A percentile compares a stretch with the other conserved stretches of the same genome.
Conservation (phyloP, 2,888 invertebrate genomes). For the Parthenolecanium corni region DNA sequence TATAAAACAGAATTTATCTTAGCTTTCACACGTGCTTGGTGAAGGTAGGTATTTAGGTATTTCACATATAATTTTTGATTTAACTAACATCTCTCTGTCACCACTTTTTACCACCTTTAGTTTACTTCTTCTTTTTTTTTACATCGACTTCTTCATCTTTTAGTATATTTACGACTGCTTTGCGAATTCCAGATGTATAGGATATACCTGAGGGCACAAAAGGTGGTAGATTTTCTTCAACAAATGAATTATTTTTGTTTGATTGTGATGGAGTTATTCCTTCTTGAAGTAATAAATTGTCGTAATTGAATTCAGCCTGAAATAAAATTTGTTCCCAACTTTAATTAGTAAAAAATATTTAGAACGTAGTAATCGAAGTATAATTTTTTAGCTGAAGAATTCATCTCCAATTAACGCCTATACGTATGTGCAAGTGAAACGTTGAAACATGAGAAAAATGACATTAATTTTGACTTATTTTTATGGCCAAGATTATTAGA, state of each 20-base stretch:
- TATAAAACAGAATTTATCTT: too few relatives aligned
- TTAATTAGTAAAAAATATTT: background rate
- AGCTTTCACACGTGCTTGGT: too few relatives aligned
- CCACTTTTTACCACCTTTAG: too few relatives aligned
- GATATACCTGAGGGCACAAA: background rate
- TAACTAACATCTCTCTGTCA: too few relatives aligned
- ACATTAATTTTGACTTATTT: background rate
- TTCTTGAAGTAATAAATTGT: background rate
- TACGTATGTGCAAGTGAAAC: too few relatives aligned
- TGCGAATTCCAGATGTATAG: background rate
- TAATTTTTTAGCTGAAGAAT: too few relatives aligned
- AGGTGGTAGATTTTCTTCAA: constrained; percentile 2
- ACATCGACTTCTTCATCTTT: constrained; percentile 5
- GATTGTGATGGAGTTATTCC: too few relatives aligned
- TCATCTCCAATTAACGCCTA: too few relatives aligned
- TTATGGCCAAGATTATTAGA: too few relatives aligned
- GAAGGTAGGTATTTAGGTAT: too few relatives aligned
- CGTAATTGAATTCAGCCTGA: constrained; percentile 14
- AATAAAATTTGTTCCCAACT: background rate
- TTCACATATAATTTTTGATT: too few relatives aligned
- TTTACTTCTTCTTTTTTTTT: too few relatives aligned
- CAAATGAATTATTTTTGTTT: constrained; percentile 7
- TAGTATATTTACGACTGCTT: constrained; percentile 1
- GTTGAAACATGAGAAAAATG: background rate
- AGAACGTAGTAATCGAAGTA: background rate